Percentiles rank a stretch among this genome's conserved stretches.
Conservation (phyloP, 2,888 invertebrate genomes). For the Homarus gammarus region DNA sequence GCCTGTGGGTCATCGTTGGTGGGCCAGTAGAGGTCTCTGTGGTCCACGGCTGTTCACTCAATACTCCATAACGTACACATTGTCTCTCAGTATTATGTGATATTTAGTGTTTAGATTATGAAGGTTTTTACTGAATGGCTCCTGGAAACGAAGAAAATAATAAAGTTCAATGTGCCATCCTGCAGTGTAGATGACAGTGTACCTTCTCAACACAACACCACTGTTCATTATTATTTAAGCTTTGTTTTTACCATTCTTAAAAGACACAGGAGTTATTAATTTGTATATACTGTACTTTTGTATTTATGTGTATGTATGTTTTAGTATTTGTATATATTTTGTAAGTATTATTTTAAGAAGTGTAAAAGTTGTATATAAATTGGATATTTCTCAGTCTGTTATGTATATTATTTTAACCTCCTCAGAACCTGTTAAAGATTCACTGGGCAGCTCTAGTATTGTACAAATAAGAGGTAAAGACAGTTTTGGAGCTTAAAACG, state of each 20-base stretch:
- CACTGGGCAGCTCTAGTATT: too few relatives aligned
- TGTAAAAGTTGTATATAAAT: slow-evolving; percentile 52
- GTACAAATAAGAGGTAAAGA: too few relatives aligned
- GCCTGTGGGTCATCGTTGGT: too few relatives aligned
- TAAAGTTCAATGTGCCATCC: neutral
- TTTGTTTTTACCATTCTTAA: slow-evolving; percentile 14
- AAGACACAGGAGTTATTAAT: slow-evolving; percentile 29
- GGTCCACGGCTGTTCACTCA: neutral
- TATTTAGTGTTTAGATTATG: neutral
- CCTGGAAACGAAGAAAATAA: neutral
- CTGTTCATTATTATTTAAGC: neutral
- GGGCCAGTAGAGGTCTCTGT: too few relatives aligned
- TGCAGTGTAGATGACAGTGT: neutral
- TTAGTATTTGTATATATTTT: slow-evolving; percentile 51
- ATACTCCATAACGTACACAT: neutral
- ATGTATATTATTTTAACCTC: neutral
- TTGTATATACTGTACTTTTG: slow-evolving; percentile 50
- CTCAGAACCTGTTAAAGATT: too few relatives aligned
- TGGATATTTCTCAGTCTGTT: neutral
- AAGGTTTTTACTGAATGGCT: neutral
- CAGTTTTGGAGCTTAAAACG: too few relatives aligned
- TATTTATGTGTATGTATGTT: slow-evolving; percentile 42
- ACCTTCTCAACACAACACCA: neutral
- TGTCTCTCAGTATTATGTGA: neutral
- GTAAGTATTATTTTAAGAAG: slow-evolving; percentile 33